Evolutionary conservation across 2,113 vertebrate species (phyloP).

Genomic region (Corynorhinus townsendii): DNA sequence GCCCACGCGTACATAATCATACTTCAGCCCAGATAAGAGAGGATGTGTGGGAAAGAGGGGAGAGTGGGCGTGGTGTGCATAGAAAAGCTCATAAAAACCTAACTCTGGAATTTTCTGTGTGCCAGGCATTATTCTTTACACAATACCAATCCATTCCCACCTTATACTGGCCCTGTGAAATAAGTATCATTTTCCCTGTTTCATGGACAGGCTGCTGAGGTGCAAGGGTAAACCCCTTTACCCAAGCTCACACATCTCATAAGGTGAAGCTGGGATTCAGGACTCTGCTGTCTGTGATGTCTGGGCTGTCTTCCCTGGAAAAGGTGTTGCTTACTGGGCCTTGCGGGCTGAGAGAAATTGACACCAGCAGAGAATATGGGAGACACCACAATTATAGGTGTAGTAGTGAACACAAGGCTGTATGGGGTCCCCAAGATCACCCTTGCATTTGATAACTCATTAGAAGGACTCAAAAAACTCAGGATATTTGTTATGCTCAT

Average conservation of each 20-base stretch:
- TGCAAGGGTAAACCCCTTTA: accelerated
- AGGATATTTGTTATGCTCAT: background rate
- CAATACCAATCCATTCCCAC: background rate
- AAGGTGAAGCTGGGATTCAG: background rate
- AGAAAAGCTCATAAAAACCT: background rate
- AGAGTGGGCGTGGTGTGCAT: background rate
- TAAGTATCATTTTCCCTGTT: accelerated
- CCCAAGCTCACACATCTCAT: background rate
- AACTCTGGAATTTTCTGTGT: background rate
- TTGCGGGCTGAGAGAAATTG: background rate
- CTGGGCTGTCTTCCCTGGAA: background rate
- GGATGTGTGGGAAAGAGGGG: background rate
- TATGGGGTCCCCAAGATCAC: background rate
- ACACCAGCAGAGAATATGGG: background rate
- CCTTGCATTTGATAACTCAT: too few relatives aligned
- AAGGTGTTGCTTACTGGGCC: background rate
- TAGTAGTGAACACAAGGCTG: background rate
- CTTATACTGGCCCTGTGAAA: background rate
- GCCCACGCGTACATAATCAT: too few relatives aligned
- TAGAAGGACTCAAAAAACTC: background rate
- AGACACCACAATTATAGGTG: background rate
- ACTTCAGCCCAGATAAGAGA: background rate
- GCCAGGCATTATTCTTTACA: background rate
- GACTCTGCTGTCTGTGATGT: too few relatives aligned
- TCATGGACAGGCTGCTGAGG: background rate